phyloP scores from a whole-genome alignment of 2,113 vertebrate genomes.

The Notiomystis cincta region DNA sequence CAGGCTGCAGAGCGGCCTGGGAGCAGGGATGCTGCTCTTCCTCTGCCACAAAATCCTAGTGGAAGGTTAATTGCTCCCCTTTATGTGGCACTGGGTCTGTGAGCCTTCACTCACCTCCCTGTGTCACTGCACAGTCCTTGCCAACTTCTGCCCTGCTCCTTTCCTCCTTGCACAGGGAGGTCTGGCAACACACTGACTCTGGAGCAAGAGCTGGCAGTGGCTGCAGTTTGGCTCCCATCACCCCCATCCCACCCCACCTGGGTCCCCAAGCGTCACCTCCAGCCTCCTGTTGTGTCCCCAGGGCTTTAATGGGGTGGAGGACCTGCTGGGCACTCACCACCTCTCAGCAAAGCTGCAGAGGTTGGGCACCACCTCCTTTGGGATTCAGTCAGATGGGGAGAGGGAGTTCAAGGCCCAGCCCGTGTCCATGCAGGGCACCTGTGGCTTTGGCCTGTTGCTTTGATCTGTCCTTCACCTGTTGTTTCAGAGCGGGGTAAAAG shows the following conservation, averaged over 20 bases:
- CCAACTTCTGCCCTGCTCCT: background rate
- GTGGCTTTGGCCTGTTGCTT: background rate
- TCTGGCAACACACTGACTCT: fast-evolving
- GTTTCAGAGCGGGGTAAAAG: background rate
- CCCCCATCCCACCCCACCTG: background rate
- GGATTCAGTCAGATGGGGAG: background rate
- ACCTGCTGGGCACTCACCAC: background rate
- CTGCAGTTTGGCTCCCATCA: background rate
- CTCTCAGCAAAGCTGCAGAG: background rate
- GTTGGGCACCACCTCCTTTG: fast-evolving
- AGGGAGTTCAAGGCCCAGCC: background rate
- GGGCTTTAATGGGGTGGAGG: background rate
- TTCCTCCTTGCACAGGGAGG: background rate
- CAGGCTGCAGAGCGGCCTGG: fast-evolving
- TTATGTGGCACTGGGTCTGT: background rate
- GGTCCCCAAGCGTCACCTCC: background rate
- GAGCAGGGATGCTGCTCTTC: background rate
- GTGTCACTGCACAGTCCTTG: background rate
- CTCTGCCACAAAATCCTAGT: background rate
- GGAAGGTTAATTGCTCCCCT: fast-evolving
- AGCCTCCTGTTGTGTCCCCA: background rate
- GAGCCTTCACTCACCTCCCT: background rate
- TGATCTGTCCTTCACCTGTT: background rate
- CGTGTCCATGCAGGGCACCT: background rate
- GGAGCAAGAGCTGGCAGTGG: background rate